Conservation (phyloP, 2,888 invertebrate species). For the Pristionchus arcanus region DNA sequence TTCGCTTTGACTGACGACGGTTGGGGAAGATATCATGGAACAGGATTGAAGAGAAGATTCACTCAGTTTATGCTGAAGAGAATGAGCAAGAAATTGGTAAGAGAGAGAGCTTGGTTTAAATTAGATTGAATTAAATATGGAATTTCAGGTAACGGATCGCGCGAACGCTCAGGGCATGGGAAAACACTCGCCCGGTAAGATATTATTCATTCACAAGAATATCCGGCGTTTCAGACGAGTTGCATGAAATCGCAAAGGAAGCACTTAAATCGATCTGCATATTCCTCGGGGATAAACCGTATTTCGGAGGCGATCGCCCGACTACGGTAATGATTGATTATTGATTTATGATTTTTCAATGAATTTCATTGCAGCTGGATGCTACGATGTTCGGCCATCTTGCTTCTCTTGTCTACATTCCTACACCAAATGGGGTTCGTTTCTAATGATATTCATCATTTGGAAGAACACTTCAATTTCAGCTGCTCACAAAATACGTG, state of each 20-base stretch:
- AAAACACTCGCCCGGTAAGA: conserved; percentile 17
- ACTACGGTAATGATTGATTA: conserved; percentile 11
- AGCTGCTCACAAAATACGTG: conserved; percentile 43
- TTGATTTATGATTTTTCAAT: background rate
- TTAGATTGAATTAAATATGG: background rate
- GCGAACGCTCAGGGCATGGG: conserved; percentile 31
- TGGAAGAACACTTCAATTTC: background rate
- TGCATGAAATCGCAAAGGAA: conserved; percentile 41
- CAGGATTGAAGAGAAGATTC: conserved; percentile 41
- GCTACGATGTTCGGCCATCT: conserved; percentile 42
- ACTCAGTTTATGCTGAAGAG: conserved; percentile 18
- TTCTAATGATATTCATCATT: background rate
- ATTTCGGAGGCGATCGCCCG: conserved; percentile 20
- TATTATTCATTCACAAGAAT: background rate
- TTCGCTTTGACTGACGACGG: conserved; percentile 17
- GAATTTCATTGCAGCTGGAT: conserved; percentile 24
- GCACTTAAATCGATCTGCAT: conserved; percentile 16
- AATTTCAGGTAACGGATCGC: background rate
- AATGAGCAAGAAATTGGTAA: conserved; percentile 6
- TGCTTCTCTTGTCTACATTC: conserved; percentile 33
- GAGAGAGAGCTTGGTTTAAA: too few species aligned
- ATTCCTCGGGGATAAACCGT: conserved; percentile 19
- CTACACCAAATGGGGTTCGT: background rate
- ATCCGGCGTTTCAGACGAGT: background rate
- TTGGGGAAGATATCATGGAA: conserved; percentile 36